Percentiles rank a stretch among this genome's conserved stretches.
phyloP scores from a whole-genome alignment of 2,888 invertebrate species.

The Macrosiphum euphorbiae region DNA sequence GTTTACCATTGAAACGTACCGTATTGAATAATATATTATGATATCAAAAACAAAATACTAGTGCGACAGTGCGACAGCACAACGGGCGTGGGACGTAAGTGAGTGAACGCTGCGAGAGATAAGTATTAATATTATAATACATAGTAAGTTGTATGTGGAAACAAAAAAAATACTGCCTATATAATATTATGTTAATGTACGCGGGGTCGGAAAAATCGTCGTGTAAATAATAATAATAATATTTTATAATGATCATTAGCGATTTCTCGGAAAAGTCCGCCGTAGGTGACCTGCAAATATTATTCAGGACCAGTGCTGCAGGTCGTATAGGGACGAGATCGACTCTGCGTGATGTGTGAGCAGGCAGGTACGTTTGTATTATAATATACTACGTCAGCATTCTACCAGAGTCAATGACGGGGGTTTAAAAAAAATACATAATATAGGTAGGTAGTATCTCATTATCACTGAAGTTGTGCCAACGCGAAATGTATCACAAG shows the following conservation, averaged over 20 bases:
- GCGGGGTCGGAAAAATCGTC: background rate
- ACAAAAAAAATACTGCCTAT: background rate
- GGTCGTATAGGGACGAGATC: background rate
- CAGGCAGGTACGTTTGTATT: background rate
- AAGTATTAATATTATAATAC: background rate
- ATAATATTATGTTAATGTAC: too few relatives aligned
- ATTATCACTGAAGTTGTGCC: background rate
- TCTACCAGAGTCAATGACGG: background rate
- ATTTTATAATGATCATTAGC: conserved; percentile 2
- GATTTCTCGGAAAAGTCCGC: background rate
- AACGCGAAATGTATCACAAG: background rate
- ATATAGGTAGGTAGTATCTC: background rate
- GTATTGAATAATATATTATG: background rate
- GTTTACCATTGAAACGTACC: background rate
- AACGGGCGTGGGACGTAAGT: background rate
- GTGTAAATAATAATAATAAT: background rate
- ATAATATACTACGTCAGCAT: background rate
- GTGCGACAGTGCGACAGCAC: background rate
- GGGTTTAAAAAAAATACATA: background rate
- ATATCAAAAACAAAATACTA: background rate
- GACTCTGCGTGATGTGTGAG: background rate
- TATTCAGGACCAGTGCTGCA: background rate
- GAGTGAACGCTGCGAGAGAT: background rate
- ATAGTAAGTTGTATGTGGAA: background rate
- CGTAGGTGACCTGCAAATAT: background rate